These are phyloP conservation scores for Thalassaphorura encarpata DNA, from an alignment of 1,140 invertebrate genomes.

Conservation along the genomic window DNA sequence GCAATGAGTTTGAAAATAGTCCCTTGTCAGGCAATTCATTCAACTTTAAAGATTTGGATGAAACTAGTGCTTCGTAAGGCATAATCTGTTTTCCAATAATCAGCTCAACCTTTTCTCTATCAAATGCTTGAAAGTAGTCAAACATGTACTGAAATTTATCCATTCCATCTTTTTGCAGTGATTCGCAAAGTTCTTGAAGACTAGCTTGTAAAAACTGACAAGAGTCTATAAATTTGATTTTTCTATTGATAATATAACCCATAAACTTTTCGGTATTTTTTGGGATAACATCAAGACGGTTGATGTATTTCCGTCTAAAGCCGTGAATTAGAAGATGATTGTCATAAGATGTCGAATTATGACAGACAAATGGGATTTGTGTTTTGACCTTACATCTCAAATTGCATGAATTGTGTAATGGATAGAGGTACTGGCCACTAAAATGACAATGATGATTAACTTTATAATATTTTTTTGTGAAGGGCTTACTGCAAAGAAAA, in stretches of 20 bases:
- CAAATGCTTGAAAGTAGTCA: not conserved
- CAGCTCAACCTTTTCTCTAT: not conserved
- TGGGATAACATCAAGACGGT: not conserved
- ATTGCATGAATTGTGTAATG: not conserved
- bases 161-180: not conserved
- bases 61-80: not conserved
- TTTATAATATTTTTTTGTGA: too few species aligned
- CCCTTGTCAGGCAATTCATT: constrained; percentile 21
- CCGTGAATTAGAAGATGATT: not conserved
- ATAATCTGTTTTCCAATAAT: not conserved
- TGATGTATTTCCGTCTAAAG: not conserved
- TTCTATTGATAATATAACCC: not conserved
- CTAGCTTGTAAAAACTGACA: not conserved
- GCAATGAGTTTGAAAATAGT: constrained; percentile 31
- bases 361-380: not conserved
- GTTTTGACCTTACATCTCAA: not conserved
- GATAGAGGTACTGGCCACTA: not conserved
- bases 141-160: not conserved
- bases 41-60: not conserved
- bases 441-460: too few species aligned
- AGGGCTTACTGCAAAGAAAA: too few species aligned
- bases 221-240: constrained; percentile 1
- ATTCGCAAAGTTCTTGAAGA: not conserved
- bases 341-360: not conserved
- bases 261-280: not conserved